phyloP scores from a whole-genome alignment of 2,797 vertebrate species.

The Glyptemys insculpta region DNA sequence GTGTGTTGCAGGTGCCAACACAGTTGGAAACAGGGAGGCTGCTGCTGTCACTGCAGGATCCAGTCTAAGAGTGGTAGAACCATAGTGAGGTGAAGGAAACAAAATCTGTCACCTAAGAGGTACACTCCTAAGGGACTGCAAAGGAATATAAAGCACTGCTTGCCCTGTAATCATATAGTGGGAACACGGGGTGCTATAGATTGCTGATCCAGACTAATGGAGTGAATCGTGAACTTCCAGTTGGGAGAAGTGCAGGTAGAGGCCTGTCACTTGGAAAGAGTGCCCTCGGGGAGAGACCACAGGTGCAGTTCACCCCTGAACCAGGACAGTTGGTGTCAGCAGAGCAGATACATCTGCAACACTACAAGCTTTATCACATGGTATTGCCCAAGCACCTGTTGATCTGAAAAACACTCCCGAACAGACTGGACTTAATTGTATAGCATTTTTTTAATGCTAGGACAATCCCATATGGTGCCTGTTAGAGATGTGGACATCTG shows the following conservation, averaged over 20 bases:
- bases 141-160: neutral
- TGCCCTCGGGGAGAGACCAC: neutral
- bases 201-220: neutral
- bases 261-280: neutral
- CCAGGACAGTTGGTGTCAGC: neutral
- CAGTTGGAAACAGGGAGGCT: neutral
- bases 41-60: neutral
- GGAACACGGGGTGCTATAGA: neutral
- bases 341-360: neutral
- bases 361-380: rapidly evolving
- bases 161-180: neutral
- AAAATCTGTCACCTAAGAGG: neutral
- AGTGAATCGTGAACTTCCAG: no score
- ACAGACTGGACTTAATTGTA: rapidly evolving
- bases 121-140: neutral
- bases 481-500: neutral
- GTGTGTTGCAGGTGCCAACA: neutral
- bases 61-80: neutral
- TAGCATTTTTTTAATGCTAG: neutral
- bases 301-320: neutral
- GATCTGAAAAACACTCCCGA: rapidly evolving
- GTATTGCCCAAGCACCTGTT: rapidly evolving
- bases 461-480: neutral
- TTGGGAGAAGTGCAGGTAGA: no score
- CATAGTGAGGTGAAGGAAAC: neutral